Evolutionary conservation across 2,113 vertebrate genomes (phyloP), one percentile per base, ranked within the genome.

Genomic region (Prolemur simus): DNA sequence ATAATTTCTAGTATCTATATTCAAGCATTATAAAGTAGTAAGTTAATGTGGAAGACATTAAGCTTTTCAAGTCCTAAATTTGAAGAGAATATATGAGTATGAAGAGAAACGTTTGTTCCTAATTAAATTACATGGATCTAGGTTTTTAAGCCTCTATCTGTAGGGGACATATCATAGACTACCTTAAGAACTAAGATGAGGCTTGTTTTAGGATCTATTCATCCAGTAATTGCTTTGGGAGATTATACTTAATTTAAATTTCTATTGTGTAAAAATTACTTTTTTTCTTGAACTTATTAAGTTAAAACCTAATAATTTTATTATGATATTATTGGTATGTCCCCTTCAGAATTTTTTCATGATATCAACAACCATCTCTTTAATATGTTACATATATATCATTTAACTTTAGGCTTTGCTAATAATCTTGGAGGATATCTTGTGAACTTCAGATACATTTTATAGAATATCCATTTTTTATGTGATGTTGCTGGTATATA

Each of bases 231-330:
- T 94, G 49, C 27, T 64, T 96, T 78, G 42, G 20, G 52, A 58
- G 5, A 17, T 90, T 94, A 60, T 56, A 47, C 47, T 96, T 92
- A 54, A 86, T 47, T 97, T 93, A 74, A 80, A 45, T 89, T 96
- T 90, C 64, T 90, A 0, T 73, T 71, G 6, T 80, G 29, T 39
- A n/a, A 80, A 84, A 89, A 69, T 64, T 93, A 86, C 47, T 76
- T 77, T 84, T 87, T 86, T 84, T 82, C 8, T 89, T 94, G 81
- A 52, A 94, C 15, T 54, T 93, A 21, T 85, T 25, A 82, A n/a
- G 20, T 90, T 95, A 96, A 95, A 96, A 92, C 42, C n/a, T 82
- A 73, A 20, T 78, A 92, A 52, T 93, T 84, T 68, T 80, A 37
- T 87, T 88, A 58, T 32, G 11, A 47, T 92, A 80, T 87, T 13